Evolutionary conservation across 2,113 vertebrate genomes (phyloP).

Genomic region (Nematolebias whitei): DNA sequence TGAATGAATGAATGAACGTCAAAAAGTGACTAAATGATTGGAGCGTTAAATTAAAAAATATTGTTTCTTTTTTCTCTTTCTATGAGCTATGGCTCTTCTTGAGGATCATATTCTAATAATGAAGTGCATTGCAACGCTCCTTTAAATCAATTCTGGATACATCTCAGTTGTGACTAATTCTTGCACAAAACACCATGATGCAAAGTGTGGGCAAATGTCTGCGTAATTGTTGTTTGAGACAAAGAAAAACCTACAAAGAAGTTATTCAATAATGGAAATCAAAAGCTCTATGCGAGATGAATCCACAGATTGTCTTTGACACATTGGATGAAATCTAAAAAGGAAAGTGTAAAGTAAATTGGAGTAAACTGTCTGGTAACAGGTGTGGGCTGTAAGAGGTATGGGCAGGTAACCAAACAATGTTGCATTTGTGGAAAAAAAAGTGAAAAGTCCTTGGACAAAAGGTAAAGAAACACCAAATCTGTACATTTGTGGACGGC

Average conservation of each 20-base stretch:
- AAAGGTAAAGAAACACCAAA: background rate
- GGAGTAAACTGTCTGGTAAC: no score
- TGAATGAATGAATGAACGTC: no score
- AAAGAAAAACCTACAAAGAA: background rate
- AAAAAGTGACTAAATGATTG: no score
- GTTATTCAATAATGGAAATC: background rate
- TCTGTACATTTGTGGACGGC: background rate
- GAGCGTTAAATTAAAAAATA: no score
- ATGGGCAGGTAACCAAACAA: no score
- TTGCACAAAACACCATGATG: background rate
- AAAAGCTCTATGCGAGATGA: background rate
- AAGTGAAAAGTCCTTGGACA: background rate
- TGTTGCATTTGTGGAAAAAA: background rate
- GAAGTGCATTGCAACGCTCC: no score
- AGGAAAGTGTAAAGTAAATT: background rate
- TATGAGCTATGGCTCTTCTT: no score
- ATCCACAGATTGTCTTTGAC: background rate
- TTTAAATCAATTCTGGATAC: background rate
- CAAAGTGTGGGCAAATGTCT: background rate
- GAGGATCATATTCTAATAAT: no score
- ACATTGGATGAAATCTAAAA: background rate
- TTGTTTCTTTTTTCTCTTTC: no score
- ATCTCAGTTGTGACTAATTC: conserved; percentile 9
- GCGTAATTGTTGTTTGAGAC: background rate
- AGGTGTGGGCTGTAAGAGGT: no score